These are phyloP conservation scores for Apis mellifera DNA, from an alignment of 1,140 invertebrate genomes.

Conservation along the genomic window Amel_HAv3.1 CM009932.2:14301001-14301500, in stretches of 20 bases:
- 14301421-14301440: slow-evolving; percentile 3
- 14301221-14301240: background rate
- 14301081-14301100: slow-evolving; percentile 41
- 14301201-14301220: slow-evolving; percentile 7
- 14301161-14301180: slow-evolving; percentile 15
- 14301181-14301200: background rate
- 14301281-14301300: slow-evolving; percentile 12
- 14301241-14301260: background rate
- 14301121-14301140: background rate
- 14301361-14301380: background rate
- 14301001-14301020: slow-evolving; percentile 20
- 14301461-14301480: background rate
- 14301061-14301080: slow-evolving; percentile 65
- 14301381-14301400: slow-evolving; percentile 20
- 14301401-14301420: slow-evolving; percentile 6
- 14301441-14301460: slow-evolving; percentile 14
- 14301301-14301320: background rate
- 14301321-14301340: slow-evolving; percentile 42
- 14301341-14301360: slow-evolving; percentile 15
- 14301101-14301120: background rate
- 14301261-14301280: slow-evolving; percentile 3
- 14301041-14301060: slow-evolving; percentile 57
- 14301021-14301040: slow-evolving; percentile 57
- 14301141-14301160: too few species aligned
- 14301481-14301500: background rate